Percentiles rank a stretch among this genome's conserved stretches.
Evolutionary conservation across 2,888 invertebrate genomes (phyloP).

Genomic region (Eustalomyia histrio): DNA sequence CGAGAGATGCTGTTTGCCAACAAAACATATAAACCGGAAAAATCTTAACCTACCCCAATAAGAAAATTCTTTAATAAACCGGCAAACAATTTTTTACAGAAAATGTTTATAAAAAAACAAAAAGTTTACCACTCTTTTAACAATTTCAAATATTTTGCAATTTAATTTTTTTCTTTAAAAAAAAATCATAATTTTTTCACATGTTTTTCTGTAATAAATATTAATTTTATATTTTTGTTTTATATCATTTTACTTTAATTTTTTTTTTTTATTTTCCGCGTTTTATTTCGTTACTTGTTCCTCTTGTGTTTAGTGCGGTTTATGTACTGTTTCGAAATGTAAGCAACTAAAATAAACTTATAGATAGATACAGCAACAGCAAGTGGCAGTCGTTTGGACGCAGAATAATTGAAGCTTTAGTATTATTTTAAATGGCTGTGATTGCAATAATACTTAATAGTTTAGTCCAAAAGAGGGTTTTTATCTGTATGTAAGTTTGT

Average conservation of each 20-base stretch:
- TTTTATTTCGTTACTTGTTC: conserved; percentile 24
- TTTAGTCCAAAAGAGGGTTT: conserved; percentile 23
- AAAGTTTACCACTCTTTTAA: background rate
- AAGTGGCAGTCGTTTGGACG: conserved; percentile 25
- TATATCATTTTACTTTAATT: conserved; percentile 9
- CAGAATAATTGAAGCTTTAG: conserved; percentile 60
- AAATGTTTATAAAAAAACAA: background rate
- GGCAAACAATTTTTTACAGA: conserved; percentile 30
- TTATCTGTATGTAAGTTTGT: background rate
- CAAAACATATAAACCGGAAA: conserved; percentile 13
- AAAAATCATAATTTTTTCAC: conserved; percentile 9
- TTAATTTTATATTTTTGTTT: conserved; percentile 5
- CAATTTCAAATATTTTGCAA: background rate
- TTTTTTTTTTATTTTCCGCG: conserved; percentile 31
- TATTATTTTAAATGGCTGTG: conserved; percentile 50
- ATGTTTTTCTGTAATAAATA: conserved; percentile 1
- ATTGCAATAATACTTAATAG: conserved; percentile 40
- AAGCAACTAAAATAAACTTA: conserved; percentile 50
- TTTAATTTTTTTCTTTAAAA: background rate
- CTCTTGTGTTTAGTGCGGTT: conserved; percentile 37
- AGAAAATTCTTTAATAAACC: conserved; percentile 45
- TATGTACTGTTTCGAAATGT: conserved; percentile 46
- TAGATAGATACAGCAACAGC: conserved; percentile 50
- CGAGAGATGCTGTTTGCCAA: conserved; percentile 31
- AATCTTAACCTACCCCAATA: conserved; percentile 60